These are phyloP conservation scores for Bolborhynchus lineola DNA, from an alignment of 2,113 vertebrate genomes.

Conservation along the genomic window DNA sequence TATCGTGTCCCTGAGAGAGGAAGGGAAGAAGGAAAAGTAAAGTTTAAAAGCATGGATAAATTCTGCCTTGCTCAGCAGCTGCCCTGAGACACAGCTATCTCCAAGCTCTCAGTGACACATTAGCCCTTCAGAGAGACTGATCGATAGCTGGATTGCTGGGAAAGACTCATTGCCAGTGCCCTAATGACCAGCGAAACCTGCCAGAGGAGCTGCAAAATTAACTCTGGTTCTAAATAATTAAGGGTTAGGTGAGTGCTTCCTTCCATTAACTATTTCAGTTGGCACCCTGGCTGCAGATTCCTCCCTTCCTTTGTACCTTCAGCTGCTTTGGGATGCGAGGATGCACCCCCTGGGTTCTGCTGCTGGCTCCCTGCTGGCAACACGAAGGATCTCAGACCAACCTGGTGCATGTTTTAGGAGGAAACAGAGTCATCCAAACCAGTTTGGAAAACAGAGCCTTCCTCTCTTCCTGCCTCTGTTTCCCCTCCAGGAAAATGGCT, in stretches of 20 bases:
- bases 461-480: not conserved
- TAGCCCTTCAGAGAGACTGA: not conserved
- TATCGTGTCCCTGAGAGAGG: not conserved
- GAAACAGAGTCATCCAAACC: not conserved
- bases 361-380: not conserved
- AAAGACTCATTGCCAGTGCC: not conserved
- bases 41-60: not conserved
- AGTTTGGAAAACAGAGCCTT: not conserved
- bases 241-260: not conserved
- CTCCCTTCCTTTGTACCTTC: not conserved
- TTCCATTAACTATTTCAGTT: not conserved
- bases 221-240: conserved; percentile 25
- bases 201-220: conserved; percentile 33
- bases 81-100: not conserved
- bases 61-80: conserved; percentile 5
- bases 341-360: not conserved
- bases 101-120: not conserved
- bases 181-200: conserved; percentile 4
- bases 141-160: not conserved
- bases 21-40: not conserved
- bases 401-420: not conserved
- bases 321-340: not conserved
- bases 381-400: not conserved
- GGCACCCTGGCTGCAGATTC: not conserved
- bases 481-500: not conserved